Conservation (phyloP, 2,888 invertebrate genomes). For the Cloeon dipterum region DNA sequence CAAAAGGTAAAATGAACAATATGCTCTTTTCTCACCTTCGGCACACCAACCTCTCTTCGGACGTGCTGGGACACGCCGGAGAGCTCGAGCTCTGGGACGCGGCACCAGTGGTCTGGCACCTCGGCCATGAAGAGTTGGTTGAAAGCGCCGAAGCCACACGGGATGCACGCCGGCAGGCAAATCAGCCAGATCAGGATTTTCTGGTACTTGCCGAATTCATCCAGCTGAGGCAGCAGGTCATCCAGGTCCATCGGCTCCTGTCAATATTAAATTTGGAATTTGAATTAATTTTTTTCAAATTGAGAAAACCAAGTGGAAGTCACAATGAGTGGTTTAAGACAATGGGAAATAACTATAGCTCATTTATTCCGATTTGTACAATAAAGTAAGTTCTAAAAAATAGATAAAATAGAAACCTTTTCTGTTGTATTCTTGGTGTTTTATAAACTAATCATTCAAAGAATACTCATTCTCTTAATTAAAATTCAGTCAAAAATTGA, state of each 20-base stretch:
- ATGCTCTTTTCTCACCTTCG: slow-evolving; percentile 19
- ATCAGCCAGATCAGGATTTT: slow-evolving; percentile 65
- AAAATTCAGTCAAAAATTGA: too few species aligned
- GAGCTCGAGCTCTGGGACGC: slow-evolving; percentile 34
- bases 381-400: too few species aligned
- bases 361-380: too few species aligned
- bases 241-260: slow-evolving; percentile 42
- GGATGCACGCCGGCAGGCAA: slow-evolving; percentile 70
- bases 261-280: too few species aligned
- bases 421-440: too few species aligned
- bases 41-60: slow-evolving; percentile 40
- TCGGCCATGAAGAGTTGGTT: slow-evolving; percentile 85
- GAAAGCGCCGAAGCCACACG: slow-evolving; percentile 79
- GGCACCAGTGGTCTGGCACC: slow-evolving; percentile 68
- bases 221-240: slow-evolving; percentile 61
- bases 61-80: slow-evolving; percentile 28
- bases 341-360: too few species aligned
- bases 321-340: too few species aligned
- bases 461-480: too few species aligned
- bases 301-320: too few species aligned
- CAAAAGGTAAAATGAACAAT: too few species aligned
- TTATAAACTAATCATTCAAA: too few species aligned
- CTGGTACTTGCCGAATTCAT: slow-evolving; percentile 77
- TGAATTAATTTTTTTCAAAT: background rate
- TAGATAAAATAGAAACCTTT: too few species aligned